Conservation (phyloP, 2,888 invertebrate genomes). For the Ichneumon xanthorius region DNA sequence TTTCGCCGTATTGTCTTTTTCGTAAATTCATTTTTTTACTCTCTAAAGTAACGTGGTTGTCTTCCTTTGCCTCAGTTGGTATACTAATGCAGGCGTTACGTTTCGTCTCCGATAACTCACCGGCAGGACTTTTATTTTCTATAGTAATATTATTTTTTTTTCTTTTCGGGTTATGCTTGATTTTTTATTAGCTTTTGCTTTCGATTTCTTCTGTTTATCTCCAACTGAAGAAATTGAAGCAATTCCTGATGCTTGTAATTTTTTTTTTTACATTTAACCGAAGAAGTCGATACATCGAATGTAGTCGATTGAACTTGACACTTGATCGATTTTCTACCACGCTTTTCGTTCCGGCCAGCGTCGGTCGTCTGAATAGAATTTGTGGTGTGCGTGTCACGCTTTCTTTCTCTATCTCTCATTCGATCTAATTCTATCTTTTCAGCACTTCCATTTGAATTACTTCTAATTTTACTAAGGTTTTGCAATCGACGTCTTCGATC, state of each 20-base stretch:
- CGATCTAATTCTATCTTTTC: constrained; percentile 13
- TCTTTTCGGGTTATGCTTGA: constrained; percentile 3
- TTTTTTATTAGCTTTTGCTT: constrained; percentile 6
- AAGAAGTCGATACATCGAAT: not conserved
- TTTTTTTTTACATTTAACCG: not conserved
- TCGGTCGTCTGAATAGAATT: not conserved
- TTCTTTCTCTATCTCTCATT: constrained; percentile 6
- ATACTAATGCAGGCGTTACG: not conserved
- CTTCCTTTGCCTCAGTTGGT: not conserved
- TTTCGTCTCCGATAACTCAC: not conserved
- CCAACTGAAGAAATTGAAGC: not conserved
- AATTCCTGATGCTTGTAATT: not conserved
- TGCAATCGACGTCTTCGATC: constrained; percentile 17
- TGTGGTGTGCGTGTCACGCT: not conserved
- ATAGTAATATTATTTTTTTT: constrained; percentile 1
- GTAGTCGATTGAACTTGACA: not conserved
- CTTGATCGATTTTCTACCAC: not conserved
- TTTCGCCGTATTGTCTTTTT: not conserved
- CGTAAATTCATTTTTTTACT: not conserved
- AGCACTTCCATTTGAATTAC: constrained; percentile 2
- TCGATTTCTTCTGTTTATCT: not conserved
- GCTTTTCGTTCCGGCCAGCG: constrained; percentile 4
- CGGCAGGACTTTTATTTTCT: not conserved
- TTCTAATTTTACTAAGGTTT: constrained; percentile 17
- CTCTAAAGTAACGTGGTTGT: not conserved